These are phyloP conservation scores for Carcina quercana DNA, from an alignment of 2,888 invertebrate genomes.

Conservation along the genomic window DNA sequence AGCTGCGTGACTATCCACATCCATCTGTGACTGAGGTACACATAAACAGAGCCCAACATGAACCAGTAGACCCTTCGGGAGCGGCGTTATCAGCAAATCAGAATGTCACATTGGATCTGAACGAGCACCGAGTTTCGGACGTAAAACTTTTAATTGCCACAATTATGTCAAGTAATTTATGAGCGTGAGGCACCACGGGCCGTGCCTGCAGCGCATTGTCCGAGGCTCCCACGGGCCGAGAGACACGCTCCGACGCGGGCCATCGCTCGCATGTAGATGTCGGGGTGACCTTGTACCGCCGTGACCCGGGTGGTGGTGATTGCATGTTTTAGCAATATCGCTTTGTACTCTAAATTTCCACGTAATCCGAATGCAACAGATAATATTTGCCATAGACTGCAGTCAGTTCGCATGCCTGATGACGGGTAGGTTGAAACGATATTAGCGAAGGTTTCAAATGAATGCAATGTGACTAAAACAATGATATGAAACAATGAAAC, in stretches of 20 bases:
- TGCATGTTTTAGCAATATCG: too few species aligned
- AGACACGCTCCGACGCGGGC: slow-evolving; percentile 44
- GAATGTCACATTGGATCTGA: slow-evolving; percentile 22
- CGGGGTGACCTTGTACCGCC: slow-evolving; percentile 49
- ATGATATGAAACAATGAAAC: too few species aligned
- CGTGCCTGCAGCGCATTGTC: slow-evolving; percentile 27
- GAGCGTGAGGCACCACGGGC: slow-evolving; percentile 37
- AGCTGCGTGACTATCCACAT: too few species aligned
- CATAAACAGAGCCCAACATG: too few species aligned
- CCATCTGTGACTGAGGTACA: too few species aligned
- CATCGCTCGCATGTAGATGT: slow-evolving; percentile 58
- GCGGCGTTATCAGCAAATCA: slow-evolving; percentile 23
- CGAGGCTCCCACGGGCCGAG: slow-evolving; percentile 62
- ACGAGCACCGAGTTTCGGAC: slow-evolving; percentile 17
- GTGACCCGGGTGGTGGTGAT: too few species aligned
- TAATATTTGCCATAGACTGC: too few species aligned
- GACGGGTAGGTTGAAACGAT: too few species aligned
- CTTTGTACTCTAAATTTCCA: slow-evolving; percentile 42
- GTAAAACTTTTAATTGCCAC: slow-evolving; percentile 55
- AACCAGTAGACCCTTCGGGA: slow-evolving; percentile 13
- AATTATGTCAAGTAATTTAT: slow-evolving; percentile 58
- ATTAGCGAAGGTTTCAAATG: too few species aligned
- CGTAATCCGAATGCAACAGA: too few species aligned
- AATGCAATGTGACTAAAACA: too few species aligned
- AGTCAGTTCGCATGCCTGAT: too few species aligned